Evolutionary conservation across 1,140 invertebrate species (phyloP), one percentile per base, ranked within the genome.

Genomic region (Nixonia krombeini): DNA sequence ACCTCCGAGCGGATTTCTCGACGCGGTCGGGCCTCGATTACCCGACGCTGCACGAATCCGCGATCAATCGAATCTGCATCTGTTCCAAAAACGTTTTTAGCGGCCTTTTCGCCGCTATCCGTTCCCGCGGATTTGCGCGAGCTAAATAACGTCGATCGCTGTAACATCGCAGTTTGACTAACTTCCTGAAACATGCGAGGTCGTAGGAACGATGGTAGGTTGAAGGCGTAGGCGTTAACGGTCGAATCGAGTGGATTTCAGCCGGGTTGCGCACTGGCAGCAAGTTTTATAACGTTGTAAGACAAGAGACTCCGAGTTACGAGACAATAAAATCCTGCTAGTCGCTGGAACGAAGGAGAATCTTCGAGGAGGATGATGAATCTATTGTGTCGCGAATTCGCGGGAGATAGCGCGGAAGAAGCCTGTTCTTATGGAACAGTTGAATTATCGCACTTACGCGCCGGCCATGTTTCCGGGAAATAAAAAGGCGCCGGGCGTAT

Each of bases 271-370:
- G 37, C 25, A 41, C 41, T 58, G 37, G 6, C 17, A 38, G 23
- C 35, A n/a, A 57, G 73, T 80, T 80, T 76, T 80, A 75, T 72
- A 74, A 73, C 75, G 47, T 55, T 71, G 44, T 42, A 46, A 64
- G 70, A 69, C 76, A 67, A 74, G 68, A 59, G 66, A 75, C 70
- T 70, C 38, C 63, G 45, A 69, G 69, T 80, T 78, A 79, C 72
- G 73, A 62, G 66, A 61, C 71, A 72, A 74, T 77, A 76, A 80
- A 76, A 61, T 72, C 70, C 40, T 23, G 42, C 57, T 53, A 55
- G 25, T 69, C 41, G 33, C 42, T 38, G 46, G 17, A 56, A 64
- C 38, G 55, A 64, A 64, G 46, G 59, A 64, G 45, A 51, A 42
- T 47, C 49, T 50, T 23, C 40, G 15, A 51, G 51, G 46, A 25